Evolutionary conservation across 2,888 invertebrate genomes (phyloP).

Genomic region (Nomada ferruginata): DNA sequence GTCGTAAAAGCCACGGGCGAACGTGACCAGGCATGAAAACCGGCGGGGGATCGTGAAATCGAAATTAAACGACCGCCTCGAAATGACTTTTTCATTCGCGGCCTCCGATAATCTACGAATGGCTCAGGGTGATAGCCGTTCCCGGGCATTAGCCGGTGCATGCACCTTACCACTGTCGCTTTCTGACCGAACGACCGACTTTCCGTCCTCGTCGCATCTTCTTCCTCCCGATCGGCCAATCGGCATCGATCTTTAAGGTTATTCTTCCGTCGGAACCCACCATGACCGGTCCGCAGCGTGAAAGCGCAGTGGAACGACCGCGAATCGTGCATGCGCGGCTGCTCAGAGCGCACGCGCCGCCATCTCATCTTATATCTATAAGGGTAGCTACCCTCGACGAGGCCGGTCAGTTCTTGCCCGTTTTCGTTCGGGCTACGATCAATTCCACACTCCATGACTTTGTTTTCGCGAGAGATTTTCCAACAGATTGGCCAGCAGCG

Average conservation of each 20-base stretch:
- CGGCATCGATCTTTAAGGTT: constrained; percentile 48
- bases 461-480: not conserved
- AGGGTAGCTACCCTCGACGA: constrained; percentile 72
- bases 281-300: constrained; percentile 62
- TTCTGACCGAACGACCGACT: constrained; percentile 71
- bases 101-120: constrained; percentile 29
- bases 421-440: constrained; percentile 61
- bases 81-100: constrained; percentile 43
- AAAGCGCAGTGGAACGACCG: constrained; percentile 59
- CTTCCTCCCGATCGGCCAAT: constrained; percentile 47
- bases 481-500: not conserved
- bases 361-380: constrained; percentile 75
- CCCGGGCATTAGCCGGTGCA: constrained; percentile 27
- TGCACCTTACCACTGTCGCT: constrained; percentile 61
- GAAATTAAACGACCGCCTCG: constrained; percentile 35
- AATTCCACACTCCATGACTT: not conserved
- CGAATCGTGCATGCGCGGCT: constrained; percentile 62
- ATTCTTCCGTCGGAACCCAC: constrained; percentile 42
- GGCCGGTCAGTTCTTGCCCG: constrained; percentile 76
- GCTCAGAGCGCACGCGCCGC: constrained; percentile 64
- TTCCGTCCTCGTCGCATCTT: constrained; percentile 57
- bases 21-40: constrained; percentile 49
- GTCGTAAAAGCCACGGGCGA: constrained; percentile 11
- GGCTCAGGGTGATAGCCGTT: constrained; percentile 20
- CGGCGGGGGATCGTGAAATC: not conserved